Evolutionary conservation across 2,113 vertebrate genomes (phyloP), one percentile per base, ranked within the genome.

Genomic region (Rissa tridactyla): DNA sequence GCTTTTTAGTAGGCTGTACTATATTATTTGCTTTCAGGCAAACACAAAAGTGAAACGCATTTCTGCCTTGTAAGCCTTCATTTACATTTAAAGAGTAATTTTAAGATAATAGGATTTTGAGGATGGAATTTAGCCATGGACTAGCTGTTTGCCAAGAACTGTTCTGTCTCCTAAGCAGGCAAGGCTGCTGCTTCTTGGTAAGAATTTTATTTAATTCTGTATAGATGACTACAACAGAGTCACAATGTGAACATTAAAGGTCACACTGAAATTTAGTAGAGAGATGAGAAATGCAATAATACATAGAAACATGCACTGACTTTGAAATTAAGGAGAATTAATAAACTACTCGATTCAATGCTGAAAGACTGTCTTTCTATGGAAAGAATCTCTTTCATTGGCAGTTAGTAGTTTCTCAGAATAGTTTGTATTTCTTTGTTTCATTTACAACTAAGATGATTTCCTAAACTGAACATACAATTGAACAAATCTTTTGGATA

Each of bases 1-100:
- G 27, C 29, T 88, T 86, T 91, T 84, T 69, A 61, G 55, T 26
- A 84, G 57, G 54, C 46, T 94, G 54, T 65, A 44, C 57, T 78
- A 20, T 76, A 81, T 72, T 61, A 92, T 92, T 88, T 88, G 16
- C 57, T 93, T 92, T 92, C 52, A 90, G 72, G 42, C 44, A 95
- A 90, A 69, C 49, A 90, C 69, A 85, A 57, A 87, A 91, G 42
- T 46, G 23, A 55, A 84, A 91, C 86, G 26, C 9, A 12, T 86
- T 93, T 92, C 83, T 75, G 32, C 73, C 46, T 88, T 78, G 58
- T 89, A 93, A 95, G 84, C n/a, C 46, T 85, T 86, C 80, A 91
- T 96, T 94, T 96, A 76, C 73, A 93, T 94, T 83, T 90, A 92
- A 92, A 94, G 60, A 73, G 38, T 75, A 90, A 96, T 90, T 90